These are phyloP conservation scores for Florisuga fusca DNA, from an alignment of 2,797 vertebrate genomes.

Conservation along the genomic window DNA sequence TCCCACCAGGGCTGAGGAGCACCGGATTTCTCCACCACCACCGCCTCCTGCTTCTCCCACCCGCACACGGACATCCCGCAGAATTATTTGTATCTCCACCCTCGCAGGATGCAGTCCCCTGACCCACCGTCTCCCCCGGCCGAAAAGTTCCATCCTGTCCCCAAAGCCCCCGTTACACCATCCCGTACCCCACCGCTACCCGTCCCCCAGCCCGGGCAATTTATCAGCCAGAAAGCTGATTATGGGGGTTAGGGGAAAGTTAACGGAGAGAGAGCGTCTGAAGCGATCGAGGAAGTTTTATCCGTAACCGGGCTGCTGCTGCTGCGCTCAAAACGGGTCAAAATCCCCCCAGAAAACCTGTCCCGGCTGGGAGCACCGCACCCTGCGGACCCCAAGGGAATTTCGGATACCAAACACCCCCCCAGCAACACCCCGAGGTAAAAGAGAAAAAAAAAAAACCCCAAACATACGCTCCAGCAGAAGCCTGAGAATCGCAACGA, in stretches of 20 bases:
- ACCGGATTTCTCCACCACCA: background rate
- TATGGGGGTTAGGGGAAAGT: background rate
- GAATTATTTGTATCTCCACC: no score
- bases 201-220: background rate
- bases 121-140: accelerated
- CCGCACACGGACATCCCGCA: background rate
- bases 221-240: background rate
- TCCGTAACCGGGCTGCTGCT: background rate
- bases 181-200: accelerated
- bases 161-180: background rate
- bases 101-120: background rate
- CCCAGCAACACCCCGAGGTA: background rate
- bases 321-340: no score
- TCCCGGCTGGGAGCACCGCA: no score
- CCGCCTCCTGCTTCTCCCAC: background rate
- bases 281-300: background rate
- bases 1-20: background rate
- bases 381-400: background rate
- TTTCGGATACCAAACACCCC: background rate
- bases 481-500: background rate
- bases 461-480: background rate
- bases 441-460: no score
- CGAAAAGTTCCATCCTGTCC: background rate
- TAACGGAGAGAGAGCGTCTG: background rate
- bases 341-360: background rate